These are phyloP conservation scores for Scarus forsteni DNA, from an alignment of 2,797 vertebrate genomes.

Conservation along the genomic window DNA sequence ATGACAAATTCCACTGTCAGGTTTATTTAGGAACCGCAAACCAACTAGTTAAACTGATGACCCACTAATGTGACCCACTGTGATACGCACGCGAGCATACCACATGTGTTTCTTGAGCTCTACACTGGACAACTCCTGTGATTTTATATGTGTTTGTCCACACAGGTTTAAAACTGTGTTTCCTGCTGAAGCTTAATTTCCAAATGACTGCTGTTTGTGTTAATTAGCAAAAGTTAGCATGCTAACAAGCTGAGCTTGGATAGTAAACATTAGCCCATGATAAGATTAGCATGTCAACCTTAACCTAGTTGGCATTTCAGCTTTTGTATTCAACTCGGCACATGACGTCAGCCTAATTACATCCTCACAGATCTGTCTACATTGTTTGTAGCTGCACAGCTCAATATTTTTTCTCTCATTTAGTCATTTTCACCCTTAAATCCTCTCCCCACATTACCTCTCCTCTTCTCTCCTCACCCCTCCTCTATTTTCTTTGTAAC, in stretches of 20 bases:
- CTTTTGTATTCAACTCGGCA: background rate
- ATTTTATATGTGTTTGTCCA: too few species aligned
- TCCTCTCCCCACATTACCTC: conserved; percentile 2
- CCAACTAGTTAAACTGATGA: too few species aligned
- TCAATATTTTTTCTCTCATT: conserved; percentile 19
- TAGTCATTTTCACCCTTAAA: background rate
- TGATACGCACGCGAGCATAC: too few species aligned
- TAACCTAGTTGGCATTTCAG: background rate
- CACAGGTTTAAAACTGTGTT: too few species aligned
- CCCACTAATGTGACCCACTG: too few species aligned
- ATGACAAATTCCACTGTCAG: too few species aligned
- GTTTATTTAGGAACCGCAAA: too few species aligned
- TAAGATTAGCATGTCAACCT: background rate
- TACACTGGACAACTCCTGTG: too few species aligned
- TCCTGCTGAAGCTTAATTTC: background rate
- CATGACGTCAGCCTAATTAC: background rate
- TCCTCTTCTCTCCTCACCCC: background rate
- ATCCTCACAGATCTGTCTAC: background rate
- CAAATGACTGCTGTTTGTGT: background rate
- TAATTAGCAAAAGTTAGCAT: background rate
- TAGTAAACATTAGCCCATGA: background rate
- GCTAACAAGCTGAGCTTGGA: background rate
- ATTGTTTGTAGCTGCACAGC: background rate
- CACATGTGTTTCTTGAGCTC: too few species aligned
- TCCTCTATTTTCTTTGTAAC: conserved; percentile 52